Percentiles rank a stretch among this genome's conserved stretches.
Evolutionary conservation across 2,113 vertebrate genomes (phyloP).

Genomic region (Rattus norvegicus): DNA sequence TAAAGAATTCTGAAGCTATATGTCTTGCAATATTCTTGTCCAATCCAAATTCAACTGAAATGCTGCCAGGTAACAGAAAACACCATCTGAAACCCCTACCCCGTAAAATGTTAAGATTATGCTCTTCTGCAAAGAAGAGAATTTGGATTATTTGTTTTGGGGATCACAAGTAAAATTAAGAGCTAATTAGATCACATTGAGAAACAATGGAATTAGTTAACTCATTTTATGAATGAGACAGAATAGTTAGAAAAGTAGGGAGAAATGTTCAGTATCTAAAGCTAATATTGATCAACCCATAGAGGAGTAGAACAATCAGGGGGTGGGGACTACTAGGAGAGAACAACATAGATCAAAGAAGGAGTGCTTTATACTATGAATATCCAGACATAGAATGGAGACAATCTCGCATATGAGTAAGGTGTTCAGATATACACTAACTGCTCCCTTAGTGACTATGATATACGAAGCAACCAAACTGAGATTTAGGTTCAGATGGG

Average conservation of each 20-base stretch:
- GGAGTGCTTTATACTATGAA: not conserved
- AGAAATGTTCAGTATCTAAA: not conserved
- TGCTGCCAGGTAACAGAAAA: not conserved
- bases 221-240: slow-evolving; percentile 5
- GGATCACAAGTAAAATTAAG: not conserved
- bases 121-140: not conserved
- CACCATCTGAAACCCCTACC: not conserved
- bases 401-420: not conserved
- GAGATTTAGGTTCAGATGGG: not conserved
- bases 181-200: not conserved
- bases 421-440: not conserved
- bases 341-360: not conserved
- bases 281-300: not conserved
- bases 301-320: not conserved
- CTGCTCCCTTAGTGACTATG: not conserved
- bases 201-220: not conserved
- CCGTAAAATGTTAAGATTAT: not conserved
- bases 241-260: not conserved
- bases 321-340: not conserved
- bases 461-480: not conserved
- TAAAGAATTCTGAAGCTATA: not conserved
- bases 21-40: not conserved
- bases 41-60: slow-evolving; percentile 50
- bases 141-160: not conserved
- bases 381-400: not conserved